phyloP scores from a whole-genome alignment of 2,888 invertebrate species.

The Sinotaia quadrata region DNA sequence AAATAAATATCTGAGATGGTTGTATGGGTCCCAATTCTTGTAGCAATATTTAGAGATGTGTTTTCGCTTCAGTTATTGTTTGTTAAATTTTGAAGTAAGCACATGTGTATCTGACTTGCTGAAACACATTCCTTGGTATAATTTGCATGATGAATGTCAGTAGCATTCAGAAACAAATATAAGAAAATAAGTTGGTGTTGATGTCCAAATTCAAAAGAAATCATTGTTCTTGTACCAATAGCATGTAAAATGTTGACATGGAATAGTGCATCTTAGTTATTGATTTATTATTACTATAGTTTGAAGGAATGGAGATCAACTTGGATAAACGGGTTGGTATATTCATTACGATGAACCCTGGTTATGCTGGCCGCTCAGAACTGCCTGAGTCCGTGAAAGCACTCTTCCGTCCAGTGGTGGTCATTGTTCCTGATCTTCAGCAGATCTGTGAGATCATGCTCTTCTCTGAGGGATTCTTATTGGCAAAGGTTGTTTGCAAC shows the following conservation, averaged over 20 bases:
- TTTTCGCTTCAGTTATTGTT: no score
- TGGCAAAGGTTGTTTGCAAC: conserved; percentile 85
- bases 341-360: conserved; percentile 96
- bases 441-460: conserved; percentile 92
- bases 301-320: conserved; percentile 86
- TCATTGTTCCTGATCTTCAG: conserved; percentile 91
- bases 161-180: background rate
- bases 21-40: no score
- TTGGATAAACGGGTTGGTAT: conserved; percentile 90
- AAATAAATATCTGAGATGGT: no score
- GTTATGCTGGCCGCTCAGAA: conserved; percentile 91
- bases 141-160: background rate
- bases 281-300: conserved; percentile 76
- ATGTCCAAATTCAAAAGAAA: background rate
- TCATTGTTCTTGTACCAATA: no score
- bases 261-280: background rate
- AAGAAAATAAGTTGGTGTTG: background rate
- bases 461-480: conserved; percentile 91
- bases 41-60: no score
- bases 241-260: no score
- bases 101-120: no score
- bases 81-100: no score
- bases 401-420: conserved; percentile 91
- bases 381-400: conserved; percentile 92
- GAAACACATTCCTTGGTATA: background rate